Base-by-base conservation (phyloP, 1,140 invertebrate genomes). In the Phymastichus coffea region DNA sequence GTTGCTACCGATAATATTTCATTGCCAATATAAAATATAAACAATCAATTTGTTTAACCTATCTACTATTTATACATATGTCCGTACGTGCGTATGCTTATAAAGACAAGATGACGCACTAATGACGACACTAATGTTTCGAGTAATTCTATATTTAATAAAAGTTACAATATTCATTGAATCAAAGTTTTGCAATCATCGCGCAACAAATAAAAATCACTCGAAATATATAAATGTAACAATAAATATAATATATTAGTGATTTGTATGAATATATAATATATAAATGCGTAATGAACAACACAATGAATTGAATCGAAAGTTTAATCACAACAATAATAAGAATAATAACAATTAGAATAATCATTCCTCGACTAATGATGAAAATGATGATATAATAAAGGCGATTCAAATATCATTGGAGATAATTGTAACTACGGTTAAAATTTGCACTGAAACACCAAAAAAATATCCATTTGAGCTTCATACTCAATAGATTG, bases 11-110 rank as follows among this genome's bases (percentile, higher is more conserved):
- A 14, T 20, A 52, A 15, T 47, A 53, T 33, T 54, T 61, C 35
- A 64, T 26, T 68, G 67, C 64, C 69, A 63, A 74, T 78, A 74
- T 70, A 74, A 78, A 76, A 78, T 76, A 78, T 74, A 76, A 78
- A 76, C 70, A 77, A 76, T 78, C 72, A 76, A 78, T 79, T 79
- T 77, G 70, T 80, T 61, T 78, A 77, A 75, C 72, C 76, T 78
- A 78, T 69, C 76, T 78, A 78, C 70, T 77, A 78, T 78, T 63
- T 78, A 78, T 75, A 78, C 70, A 74, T 76, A 72, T 71, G 67
- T 75, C 65, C 66, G 69, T 75, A 75, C 74, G 72, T 74, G 70
- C 75, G 70, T 74, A 74, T 76, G 76, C 75, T 72, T 72, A 68
- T 67, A 72, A 67, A 67, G 65, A 74, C 44, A 46, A 55, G 46